These are phyloP conservation scores for Drosophila eugracilis DNA, from an alignment of 1,140 invertebrate species.

Conservation along the genomic window DNA sequence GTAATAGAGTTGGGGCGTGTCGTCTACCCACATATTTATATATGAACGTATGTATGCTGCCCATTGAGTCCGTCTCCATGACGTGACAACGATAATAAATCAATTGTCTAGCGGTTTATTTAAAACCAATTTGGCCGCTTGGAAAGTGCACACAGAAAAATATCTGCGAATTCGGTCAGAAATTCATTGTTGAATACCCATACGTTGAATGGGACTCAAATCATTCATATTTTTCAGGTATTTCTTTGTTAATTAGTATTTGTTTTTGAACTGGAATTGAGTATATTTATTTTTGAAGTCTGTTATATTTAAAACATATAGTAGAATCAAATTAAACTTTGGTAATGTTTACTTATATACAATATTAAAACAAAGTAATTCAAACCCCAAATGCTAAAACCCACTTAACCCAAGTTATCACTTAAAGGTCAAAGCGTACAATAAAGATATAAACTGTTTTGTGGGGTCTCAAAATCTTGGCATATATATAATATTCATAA, in stretches of 20 bases:
- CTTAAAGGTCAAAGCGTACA: not conserved
- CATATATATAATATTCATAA: no score
- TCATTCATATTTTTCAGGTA: no score
- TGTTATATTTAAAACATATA: no score
- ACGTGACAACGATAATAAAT: slow-evolving; percentile 75
- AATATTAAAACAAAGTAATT: not conserved
- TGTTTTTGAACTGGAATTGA: not conserved
- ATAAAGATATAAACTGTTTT: not conserved
- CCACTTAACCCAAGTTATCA: not conserved
- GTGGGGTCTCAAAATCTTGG: not conserved
- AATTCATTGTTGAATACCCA: not conserved
- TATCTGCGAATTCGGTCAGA: not conserved
- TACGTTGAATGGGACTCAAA: not conserved
- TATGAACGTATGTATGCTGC: slow-evolving; percentile 25
- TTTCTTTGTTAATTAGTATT: not conserved
- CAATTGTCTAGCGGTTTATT: slow-evolving; percentile 66
- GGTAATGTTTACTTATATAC: not conserved
- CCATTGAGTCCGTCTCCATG: slow-evolving; percentile 33
- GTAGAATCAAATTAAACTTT: no score
- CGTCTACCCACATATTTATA: slow-evolving; percentile 23
- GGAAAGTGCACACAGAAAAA: slow-evolving; percentile 17
- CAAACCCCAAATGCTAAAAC: no score
- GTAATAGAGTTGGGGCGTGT: slow-evolving; percentile 21
- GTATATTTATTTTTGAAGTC: no score
- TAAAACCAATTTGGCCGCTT: slow-evolving; percentile 44